Base-by-base conservation (phyloP, 1,140 invertebrate species). In the Macrobrachium nipponense region DNA sequence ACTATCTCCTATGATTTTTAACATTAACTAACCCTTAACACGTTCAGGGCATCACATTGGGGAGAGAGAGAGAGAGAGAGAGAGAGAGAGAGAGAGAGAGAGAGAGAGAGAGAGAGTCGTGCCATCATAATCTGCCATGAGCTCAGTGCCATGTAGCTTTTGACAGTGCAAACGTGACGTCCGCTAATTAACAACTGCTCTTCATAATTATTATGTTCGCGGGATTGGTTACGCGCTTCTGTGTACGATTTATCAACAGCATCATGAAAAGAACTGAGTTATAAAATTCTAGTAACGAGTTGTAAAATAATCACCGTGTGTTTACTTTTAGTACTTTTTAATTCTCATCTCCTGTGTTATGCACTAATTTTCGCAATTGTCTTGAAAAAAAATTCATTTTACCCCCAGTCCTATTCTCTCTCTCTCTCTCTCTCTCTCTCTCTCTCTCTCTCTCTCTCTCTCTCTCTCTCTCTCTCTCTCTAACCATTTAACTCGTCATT, bases 391-490 rank as follows among this genome's bases (percentile, higher is more conserved):
- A 44, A 20, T 15, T n/a, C 43, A 11, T 20, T 75, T 15, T 51
- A 6, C 43, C 36, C 12, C 36, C 58, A 18, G 7, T 14, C 58
- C 72, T 75, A 2, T 43, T 43, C 36, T 14, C 36, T 75, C 72
- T 43, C 12, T 15, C 43, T 75, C 73, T 75, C 36, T 27, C 36
- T 51, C 43, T 14, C 73, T 18, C 36, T 76, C 73, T 76, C 73
- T 76, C 73, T 76, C 73, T 76, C 73, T 58, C 73, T 76, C 73
- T 76, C 73, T 58, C 73, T 76, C 73, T 76, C 73, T 58, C 72
- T 73, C 72, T 73, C 72, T 43, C 72, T 73, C 72, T 73, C 72
- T 43, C 72, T 73, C 72, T 73, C 72, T 73, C 72, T 73, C 70
- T 73, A 8, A 12, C 18, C 17, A 27, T 73, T 44, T 27, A 27